Conservation (phyloP, 2,888 invertebrate genomes). For the Polydrusus cervinus region DNA sequence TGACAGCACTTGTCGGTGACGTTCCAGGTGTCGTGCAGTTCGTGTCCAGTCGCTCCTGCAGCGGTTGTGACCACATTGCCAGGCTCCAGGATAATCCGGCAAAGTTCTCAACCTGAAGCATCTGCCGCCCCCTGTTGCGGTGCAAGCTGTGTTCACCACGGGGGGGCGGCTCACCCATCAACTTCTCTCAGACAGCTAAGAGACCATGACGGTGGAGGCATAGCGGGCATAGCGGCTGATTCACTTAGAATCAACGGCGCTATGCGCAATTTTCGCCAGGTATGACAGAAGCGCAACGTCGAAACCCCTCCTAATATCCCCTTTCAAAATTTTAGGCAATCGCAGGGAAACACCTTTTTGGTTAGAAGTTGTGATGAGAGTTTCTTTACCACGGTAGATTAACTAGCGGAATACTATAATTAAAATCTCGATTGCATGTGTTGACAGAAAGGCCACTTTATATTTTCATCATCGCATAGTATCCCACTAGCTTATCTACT, state of each 20-base stretch:
- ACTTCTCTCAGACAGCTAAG: conserved; percentile 90
- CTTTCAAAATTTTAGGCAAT: conserved; percentile 21
- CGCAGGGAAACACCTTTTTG: conserved; percentile 17
- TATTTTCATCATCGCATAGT: no score
- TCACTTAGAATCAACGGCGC: conserved; percentile 97
- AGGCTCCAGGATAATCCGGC: conserved; percentile 87
- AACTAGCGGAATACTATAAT: background rate
- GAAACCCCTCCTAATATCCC: background rate
- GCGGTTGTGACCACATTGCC: conserved; percentile 81
- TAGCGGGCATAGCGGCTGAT: conserved; percentile 96
- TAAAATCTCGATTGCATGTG: background rate
- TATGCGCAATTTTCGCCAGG: conserved; percentile 96
- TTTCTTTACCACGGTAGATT: no score
- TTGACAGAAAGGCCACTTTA: no score
- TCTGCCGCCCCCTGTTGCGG: conserved; percentile 75
- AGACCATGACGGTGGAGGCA: conserved; percentile 82
- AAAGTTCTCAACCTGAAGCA: conserved; percentile 90
- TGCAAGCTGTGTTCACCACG: conserved; percentile 72
- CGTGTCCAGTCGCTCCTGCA: conserved; percentile 80
- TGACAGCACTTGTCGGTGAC: conserved; percentile 57
- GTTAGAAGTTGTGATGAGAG: no score
- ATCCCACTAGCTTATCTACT: no score
- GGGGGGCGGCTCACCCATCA: conserved; percentile 76
- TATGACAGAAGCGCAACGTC: conserved; percentile 69
- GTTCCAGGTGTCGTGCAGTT: conserved; percentile 74